Evolutionary conservation across 2,113 vertebrate species (phyloP).

Genomic region (Phalacrocorax aristotelis): DNA sequence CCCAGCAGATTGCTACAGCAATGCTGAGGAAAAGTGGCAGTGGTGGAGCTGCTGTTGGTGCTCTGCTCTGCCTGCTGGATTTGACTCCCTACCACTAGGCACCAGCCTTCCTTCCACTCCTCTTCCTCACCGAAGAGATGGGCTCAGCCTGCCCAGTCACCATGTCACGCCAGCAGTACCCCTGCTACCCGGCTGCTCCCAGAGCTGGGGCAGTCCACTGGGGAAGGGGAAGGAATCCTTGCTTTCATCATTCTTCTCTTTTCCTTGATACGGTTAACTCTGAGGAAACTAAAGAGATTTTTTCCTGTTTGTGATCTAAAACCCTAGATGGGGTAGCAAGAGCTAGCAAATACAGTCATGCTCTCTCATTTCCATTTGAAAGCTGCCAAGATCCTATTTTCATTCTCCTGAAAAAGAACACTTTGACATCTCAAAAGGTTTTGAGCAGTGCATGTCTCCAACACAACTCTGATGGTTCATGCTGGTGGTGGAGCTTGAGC

Average conservation of each 20-base stretch:
- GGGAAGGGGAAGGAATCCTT: not conserved
- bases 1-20: constrained; percentile 16
- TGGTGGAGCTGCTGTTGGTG: not conserved
- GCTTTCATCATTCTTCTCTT: not conserved
- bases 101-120: not conserved
- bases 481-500: not conserved
- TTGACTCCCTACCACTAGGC: not conserved
- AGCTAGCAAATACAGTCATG: not conserved
- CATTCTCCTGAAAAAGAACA: not conserved
- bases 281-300: not conserved
- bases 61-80: not conserved
- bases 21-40: not conserved
- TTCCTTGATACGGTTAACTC: not conserved
- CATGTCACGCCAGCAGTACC: not conserved
- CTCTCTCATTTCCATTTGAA: not conserved
- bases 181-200: not conserved
- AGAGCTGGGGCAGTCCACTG: not conserved
- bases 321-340: not conserved
- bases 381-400: not conserved
- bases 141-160: constrained; percentile 2
- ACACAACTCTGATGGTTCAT: not conserved
- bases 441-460: not conserved
- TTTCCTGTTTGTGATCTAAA: not conserved
- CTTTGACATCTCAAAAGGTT: not conserved
- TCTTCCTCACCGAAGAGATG: constrained; percentile 11